phyloP scores from a whole-genome alignment of 2,888 invertebrate species.

The Oscheius sp. region DNA sequence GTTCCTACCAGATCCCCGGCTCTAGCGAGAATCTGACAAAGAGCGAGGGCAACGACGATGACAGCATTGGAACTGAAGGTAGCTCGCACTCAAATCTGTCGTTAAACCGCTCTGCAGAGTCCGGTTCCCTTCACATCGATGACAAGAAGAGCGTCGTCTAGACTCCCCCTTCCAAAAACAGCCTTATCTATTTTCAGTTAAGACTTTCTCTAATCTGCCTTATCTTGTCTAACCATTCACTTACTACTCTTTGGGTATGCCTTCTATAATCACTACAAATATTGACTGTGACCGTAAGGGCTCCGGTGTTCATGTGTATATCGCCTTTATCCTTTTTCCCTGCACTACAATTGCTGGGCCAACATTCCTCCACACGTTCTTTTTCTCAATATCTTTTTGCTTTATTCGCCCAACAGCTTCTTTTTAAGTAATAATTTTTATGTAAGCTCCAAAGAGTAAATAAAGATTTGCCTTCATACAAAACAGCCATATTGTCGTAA shows the following conservation, averaged over 20 bases:
- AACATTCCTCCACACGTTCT: conserved; percentile 22
- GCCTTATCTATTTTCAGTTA: conserved; percentile 19
- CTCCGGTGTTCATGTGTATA: conserved; percentile 34
- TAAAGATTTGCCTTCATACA: conserved; percentile 11
- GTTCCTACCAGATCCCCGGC: conserved; percentile 52
- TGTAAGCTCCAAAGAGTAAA: conserved; percentile 16
- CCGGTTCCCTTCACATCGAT: conserved; percentile 22
- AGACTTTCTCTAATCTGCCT: conserved; percentile 15
- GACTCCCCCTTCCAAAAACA: not conserved
- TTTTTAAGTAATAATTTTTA: conserved; percentile 7
- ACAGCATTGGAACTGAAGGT: conserved; percentile 57
- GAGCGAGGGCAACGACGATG: conserved; percentile 57
- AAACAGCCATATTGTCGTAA: too few species aligned
- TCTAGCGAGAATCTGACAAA: conserved; percentile 54
- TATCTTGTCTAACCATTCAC: conserved; percentile 36
- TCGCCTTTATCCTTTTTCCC: not conserved
- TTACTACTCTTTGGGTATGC: conserved; percentile 30
- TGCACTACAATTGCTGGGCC: conserved; percentile 20
- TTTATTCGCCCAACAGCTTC: conserved; percentile 20
- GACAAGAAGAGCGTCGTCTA: conserved; percentile 34
- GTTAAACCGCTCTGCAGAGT: conserved; percentile 17
- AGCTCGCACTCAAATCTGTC: conserved; percentile 1
- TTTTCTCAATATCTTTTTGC: conserved; percentile 22
- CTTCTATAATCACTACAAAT: conserved; percentile 10
- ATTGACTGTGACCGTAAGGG: conserved; percentile 34